A percentile compares a stretch with the other conserved stretches of the same genome.
These are phyloP conservation scores for Leptoteleia sp. DNA, from an alignment of 1,140 invertebrate species.

Conservation along the genomic window DNA sequence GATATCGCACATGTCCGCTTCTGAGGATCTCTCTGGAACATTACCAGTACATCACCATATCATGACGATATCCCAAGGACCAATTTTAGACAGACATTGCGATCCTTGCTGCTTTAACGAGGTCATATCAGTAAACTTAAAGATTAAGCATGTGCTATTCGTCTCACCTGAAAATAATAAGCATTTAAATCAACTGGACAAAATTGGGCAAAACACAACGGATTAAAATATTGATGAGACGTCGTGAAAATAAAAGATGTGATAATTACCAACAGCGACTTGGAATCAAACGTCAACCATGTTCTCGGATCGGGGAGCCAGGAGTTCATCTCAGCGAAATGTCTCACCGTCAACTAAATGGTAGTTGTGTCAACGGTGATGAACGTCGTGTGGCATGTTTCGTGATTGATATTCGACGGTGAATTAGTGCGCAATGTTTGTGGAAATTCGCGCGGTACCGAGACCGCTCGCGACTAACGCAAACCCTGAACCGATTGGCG, in stretches of 20 bases:
- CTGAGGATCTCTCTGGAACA: too few species aligned
- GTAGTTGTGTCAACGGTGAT: constrained; percentile 8
- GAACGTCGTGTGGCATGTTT: constrained; percentile 30
- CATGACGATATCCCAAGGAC: too few species aligned
- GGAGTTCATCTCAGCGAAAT: constrained; percentile 59
- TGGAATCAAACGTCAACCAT: constrained; percentile 69
- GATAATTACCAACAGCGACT: constrained; percentile 67
- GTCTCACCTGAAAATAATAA: too few species aligned
- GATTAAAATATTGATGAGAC: too few species aligned
- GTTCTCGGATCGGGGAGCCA: constrained; percentile 67
- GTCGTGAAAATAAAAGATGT: constrained; percentile 21
- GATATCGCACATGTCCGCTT: too few species aligned
- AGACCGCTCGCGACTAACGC: constrained; percentile 1
- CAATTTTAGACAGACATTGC: too few species aligned
- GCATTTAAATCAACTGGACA: too few species aligned
- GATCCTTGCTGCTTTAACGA: too few species aligned
- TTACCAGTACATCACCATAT: too few species aligned
- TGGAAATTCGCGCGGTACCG: background rate
- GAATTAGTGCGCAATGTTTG: constrained; percentile 9
- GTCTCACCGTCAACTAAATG: background rate
- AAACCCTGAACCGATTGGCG: constrained; percentile 20
- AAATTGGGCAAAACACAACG: too few species aligned
- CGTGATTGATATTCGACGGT: constrained; percentile 26
- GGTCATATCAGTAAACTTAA: too few species aligned
- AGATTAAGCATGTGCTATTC: too few species aligned